Conservation (phyloP, 2,888 invertebrate genomes). For the Aspidapion aeneum region DNA sequence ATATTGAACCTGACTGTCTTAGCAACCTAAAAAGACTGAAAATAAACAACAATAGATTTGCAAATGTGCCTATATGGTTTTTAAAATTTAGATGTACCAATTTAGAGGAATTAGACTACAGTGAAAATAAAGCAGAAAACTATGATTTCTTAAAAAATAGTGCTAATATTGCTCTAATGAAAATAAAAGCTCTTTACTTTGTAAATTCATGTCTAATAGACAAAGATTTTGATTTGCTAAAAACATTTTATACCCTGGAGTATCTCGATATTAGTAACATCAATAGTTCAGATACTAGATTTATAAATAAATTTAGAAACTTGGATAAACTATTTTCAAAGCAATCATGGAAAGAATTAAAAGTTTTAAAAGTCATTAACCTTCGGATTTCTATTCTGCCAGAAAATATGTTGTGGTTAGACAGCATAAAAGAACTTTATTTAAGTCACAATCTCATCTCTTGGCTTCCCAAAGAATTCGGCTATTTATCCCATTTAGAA, state of each 20-base stretch:
- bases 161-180: constrained; percentile 21
- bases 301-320: constrained; percentile 27
- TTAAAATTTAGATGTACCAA: constrained; percentile 26
- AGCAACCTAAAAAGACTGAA: constrained; percentile 25
- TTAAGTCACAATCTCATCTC: constrained; percentile 29
- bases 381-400: constrained; percentile 30
- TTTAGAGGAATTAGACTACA: constrained; percentile 31
- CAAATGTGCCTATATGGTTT: constrained; percentile 32
- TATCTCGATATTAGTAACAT: constrained; percentile 34
- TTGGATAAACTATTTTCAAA: constrained; percentile 30
- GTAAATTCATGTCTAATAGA: constrained; percentile 28
- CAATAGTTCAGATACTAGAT: not conserved
- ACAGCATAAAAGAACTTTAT: constrained; percentile 29
- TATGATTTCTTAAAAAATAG: constrained; percentile 28
- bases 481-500: constrained; percentile 31
- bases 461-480: constrained; percentile 32
- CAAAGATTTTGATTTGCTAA: constrained; percentile 29
- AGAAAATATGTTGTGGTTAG: constrained; percentile 30
- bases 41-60: constrained; percentile 29
- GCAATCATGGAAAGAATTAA: constrained; percentile 28
- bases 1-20: constrained; percentile 31
- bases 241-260: constrained; percentile 25
- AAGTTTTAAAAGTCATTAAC: constrained; percentile 27
- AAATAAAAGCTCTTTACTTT: constrained; percentile 27
- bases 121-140: constrained; percentile 28